These are phyloP conservation scores for Herminia tarsipennalis DNA, from an alignment of 2,888 invertebrate genomes.

Conservation along the genomic window DNA sequence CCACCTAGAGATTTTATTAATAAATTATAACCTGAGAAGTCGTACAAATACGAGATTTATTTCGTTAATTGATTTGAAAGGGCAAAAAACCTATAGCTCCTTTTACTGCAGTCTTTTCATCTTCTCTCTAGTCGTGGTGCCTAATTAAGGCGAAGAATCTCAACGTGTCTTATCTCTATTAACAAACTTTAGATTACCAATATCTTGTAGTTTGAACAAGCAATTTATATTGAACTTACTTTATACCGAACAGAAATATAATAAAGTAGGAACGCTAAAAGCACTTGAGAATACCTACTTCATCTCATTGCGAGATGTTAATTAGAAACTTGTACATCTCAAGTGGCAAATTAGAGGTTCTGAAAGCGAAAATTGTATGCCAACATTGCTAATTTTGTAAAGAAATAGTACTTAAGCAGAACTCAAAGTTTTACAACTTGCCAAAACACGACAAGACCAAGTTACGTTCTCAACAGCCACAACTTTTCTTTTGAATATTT, in stretches of 20 bases:
- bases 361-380: conserved; percentile 8
- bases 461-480: conserved; percentile 15
- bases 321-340: conserved; percentile 8
- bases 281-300: background rate
- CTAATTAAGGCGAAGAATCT: too few relatives aligned
- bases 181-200: background rate
- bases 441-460: conserved; percentile 22
- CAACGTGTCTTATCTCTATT: too few relatives aligned
- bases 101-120: too few relatives aligned
- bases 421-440: background rate
- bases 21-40: too few relatives aligned
- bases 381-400: background rate
- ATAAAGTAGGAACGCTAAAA: background rate
- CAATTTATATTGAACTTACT: background rate
- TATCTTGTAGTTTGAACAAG: background rate
- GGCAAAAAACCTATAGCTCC: too few relatives aligned
- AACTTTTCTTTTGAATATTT: conserved; percentile 38
- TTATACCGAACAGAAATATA: background rate
- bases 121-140: too few relatives aligned
- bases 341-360: conserved; percentile 15
- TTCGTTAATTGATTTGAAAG: too few relatives aligned
- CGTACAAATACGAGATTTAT: too few relatives aligned
- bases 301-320: conserved; percentile 1
- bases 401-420: background rate
- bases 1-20: too few relatives aligned